Evolutionary conservation across 2,113 vertebrate species (phyloP), one percentile per base, ranked within the genome.

Genomic region (Danionella cerebrum): DNA sequence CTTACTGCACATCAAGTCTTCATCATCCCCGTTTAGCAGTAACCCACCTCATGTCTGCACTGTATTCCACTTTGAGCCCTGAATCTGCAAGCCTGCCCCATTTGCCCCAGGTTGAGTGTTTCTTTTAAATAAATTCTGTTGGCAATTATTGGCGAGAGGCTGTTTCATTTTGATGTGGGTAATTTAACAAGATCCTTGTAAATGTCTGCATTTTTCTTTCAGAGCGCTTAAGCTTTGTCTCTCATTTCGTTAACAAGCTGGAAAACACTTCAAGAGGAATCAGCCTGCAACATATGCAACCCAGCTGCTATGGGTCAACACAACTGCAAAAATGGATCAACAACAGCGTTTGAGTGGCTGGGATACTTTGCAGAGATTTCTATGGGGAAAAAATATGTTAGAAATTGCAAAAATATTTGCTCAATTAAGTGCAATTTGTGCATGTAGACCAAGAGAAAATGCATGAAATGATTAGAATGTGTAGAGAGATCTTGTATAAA

Each of bases 131-230:
- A 63, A 51, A 57, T 69, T 64, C 65, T 50, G 38, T 65, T 54
- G 48, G 64, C 69, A 79, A 72, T 73, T 76, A 79, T 72, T 70
- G 51, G 60, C 73, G 66, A 71, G 57, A 73, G 64, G 60, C 55
- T 57, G 73, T 76, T 67, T 79, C 70, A 81, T 75, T 77, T 73
- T 75, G 79, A 79, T 81, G 79, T 75, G 76, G 75, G 54, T 69
- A 74, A 77, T 81, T 79, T 77, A 79, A 81, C 70, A 54, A 72
- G 60, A 57, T 41, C 38, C 64, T 67, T 60, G 44, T 78, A 80
- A 78, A 78, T 74, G 73, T 67, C 72, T 73, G 66, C 60, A 73
- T 77, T 79, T 76, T 69, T 74, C 39, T 71, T 69, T 44, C 67
- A 65, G 57, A 35, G 70, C 55, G 66, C 39, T 62, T 63, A 69